Percentiles rank a stretch among this genome's conserved stretches.
phyloP scores from a whole-genome alignment of 1,140 invertebrate species.

The Papilio dardanus region DNA sequence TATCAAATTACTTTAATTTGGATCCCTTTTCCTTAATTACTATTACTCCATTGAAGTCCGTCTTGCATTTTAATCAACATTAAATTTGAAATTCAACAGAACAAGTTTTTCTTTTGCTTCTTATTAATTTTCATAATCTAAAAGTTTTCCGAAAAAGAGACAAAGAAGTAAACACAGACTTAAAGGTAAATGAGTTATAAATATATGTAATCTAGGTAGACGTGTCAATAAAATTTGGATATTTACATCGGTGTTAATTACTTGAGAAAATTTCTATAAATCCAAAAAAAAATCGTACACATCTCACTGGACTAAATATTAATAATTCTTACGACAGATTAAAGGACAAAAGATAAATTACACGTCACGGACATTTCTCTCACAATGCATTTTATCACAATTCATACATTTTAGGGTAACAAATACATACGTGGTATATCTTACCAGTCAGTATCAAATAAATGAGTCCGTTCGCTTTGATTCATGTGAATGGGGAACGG shows the following conservation, averaged over 20 bases:
- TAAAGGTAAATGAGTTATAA: no score
- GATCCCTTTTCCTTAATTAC: constrained; percentile 10
- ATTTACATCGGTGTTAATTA: no score
- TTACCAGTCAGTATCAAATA: constrained; percentile 70
- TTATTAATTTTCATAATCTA: background rate
- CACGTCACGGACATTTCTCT: constrained; percentile 22
- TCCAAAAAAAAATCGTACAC: background rate
- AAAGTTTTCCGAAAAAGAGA: background rate
- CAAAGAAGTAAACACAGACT: no score
- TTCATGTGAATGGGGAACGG: constrained; percentile 77
- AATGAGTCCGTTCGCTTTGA: constrained; percentile 79
- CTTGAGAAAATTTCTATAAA: no score
- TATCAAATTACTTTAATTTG: constrained; percentile 23
- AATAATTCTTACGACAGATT: background rate
- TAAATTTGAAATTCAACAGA: background rate
- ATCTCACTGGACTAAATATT: background rate
- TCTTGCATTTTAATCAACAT: background rate
- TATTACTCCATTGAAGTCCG: background rate
- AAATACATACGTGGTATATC: constrained; percentile 56
- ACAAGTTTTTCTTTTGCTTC: background rate
- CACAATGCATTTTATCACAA: constrained; percentile 32
- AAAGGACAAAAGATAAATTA: constrained; percentile 13
- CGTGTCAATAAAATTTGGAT: no score
- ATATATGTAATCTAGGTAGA: no score
- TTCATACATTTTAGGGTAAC: constrained; percentile 35